Evolutionary conservation across 2,888 invertebrate species (phyloP), one percentile per base, ranked within the genome.

Genomic region (Stomorhina lunata): DNA sequence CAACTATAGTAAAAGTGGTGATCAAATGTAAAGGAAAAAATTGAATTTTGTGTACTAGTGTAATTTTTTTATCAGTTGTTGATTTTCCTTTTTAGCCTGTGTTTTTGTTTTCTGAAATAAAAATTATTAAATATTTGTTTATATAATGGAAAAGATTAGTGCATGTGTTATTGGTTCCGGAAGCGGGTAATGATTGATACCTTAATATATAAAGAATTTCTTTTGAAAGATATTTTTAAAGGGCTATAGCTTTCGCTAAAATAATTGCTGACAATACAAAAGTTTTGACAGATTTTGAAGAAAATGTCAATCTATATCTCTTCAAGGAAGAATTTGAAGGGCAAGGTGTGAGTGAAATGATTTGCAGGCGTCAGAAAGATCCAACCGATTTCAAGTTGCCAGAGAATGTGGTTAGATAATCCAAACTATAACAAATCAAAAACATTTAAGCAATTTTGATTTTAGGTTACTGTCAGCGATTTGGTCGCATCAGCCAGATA

Each of bases 391-490:
- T 88, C 2, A 72, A 73, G 34, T 53, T 88, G 50, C 84, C 88
- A n/a, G 25, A 66, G 7, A 88, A 88, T 65, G 79, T 88, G 85
- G 88, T 88, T 78, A 86, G 22, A 29, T 12, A 0, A n/a, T 12
- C 20, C 0, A 20, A 15, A n/a, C 12, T 10, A 6, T 12, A 17
- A 48, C 5, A 20, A 10, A 1, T 37, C 6, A 12, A 9, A 10
- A 1, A 84, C 90, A 87, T 48, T 22, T 22, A 48, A 17, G n/a
- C n/a, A n/a, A 15, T 7, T 37, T 69, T 17, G n/a, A 37, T 85
- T 85, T 9, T 88, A 98, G 98, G 93, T 98, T 72, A 99, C 99
- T 15, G 93, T 98, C 63, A 96, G 98, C 0, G 98, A 98, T 90
- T 94, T 98, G 27, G 94, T 95, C 4, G 96, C 97, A 73, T 96